Percentiles rank a stretch among this genome's conserved stretches.
Evolutionary conservation across 2,113 vertebrate genomes (phyloP).

Genomic region (Ophiodon elongatus): DNA sequence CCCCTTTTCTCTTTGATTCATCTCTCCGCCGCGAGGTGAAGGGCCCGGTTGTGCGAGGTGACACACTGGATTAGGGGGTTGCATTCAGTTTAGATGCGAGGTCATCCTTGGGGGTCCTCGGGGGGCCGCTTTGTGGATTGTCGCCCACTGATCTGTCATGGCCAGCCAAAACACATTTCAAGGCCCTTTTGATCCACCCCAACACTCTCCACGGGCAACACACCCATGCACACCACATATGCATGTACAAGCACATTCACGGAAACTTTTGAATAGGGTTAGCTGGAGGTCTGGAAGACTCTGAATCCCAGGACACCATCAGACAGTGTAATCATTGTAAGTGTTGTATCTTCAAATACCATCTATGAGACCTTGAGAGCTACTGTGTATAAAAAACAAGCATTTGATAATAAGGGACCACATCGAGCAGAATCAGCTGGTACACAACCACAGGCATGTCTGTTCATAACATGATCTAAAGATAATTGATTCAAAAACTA

Average conservation of each 20-base stretch:
- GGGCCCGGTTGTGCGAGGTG: slow-evolving; percentile 64
- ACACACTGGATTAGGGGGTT: slow-evolving; percentile 73
- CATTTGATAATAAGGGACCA: not conserved
- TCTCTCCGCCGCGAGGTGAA: slow-evolving; percentile 65
- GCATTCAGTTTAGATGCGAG: slow-evolving; percentile 65
- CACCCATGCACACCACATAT: slow-evolving; percentile 31
- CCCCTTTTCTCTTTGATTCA: slow-evolving; percentile 65
- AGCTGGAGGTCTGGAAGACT: slow-evolving; percentile 42
- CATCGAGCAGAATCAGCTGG: not conserved
- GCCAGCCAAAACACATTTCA: slow-evolving; percentile 72
- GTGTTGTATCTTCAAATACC: not conserved
- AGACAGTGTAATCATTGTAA: slow-evolving; percentile 13
- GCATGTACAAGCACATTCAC: slow-evolving; percentile 45
- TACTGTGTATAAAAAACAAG: not conserved
- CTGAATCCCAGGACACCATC: slow-evolving; percentile 10
- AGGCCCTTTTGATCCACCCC: slow-evolving; percentile 67
- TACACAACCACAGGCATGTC: not conserved
- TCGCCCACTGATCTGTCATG: slow-evolving; percentile 73
- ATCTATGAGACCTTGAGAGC: not conserved
- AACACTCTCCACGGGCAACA: slow-evolving; percentile 58
- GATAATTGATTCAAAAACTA: too few relatives aligned
- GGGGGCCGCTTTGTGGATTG: slow-evolving; percentile 53
- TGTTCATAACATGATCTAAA: not conserved
- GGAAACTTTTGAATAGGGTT: slow-evolving; percentile 50
- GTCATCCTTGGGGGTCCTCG: slow-evolving; percentile 62